These are phyloP conservation scores for Panurus biarmicus DNA, from an alignment of 2,113 vertebrate genomes.

Conservation along the genomic window DNA sequence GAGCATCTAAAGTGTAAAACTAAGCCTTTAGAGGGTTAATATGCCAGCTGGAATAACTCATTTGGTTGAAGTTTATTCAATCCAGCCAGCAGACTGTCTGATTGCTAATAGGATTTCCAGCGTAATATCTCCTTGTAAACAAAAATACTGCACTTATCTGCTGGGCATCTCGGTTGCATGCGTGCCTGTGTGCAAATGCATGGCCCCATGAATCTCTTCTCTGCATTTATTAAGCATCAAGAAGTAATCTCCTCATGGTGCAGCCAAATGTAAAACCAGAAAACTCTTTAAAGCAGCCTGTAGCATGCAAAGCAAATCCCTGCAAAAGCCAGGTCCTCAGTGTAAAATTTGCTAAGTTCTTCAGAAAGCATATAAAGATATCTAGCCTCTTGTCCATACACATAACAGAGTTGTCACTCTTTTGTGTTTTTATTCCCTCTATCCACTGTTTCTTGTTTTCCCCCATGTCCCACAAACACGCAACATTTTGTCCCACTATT, in stretches of 20 bases:
- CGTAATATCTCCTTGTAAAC: constrained; percentile 59
- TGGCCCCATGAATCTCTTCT: neutral
- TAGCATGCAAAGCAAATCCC: neutral
- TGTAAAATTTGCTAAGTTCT: neutral
- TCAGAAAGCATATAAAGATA: neutral
- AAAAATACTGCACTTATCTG: constrained; percentile 50
- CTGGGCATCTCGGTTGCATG: constrained; percentile 1
- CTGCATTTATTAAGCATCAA: constrained; percentile 28
- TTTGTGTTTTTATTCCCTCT: neutral
- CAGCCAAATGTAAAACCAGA: neutral
- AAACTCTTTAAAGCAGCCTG: neutral
- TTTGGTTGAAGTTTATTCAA: constrained; percentile 45
- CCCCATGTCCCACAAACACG: neutral
- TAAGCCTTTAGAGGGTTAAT: neutral
- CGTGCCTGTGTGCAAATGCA: fast-evolving
- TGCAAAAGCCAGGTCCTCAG: neutral
- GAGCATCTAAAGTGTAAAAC: neutral
- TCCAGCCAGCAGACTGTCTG: constrained; percentile 40
- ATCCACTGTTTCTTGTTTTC: neutral
- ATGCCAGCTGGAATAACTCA: neutral
- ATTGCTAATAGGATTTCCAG: constrained; percentile 60
- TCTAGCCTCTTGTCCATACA: neutral
- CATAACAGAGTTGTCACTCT: neutral
- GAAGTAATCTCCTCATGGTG: neutral
- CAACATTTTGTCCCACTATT: neutral